Percentiles rank a stretch among this genome's conserved stretches.
Evolutionary conservation across 2,888 invertebrate genomes (phyloP).

Genomic region (Baccha elongata): DNA sequence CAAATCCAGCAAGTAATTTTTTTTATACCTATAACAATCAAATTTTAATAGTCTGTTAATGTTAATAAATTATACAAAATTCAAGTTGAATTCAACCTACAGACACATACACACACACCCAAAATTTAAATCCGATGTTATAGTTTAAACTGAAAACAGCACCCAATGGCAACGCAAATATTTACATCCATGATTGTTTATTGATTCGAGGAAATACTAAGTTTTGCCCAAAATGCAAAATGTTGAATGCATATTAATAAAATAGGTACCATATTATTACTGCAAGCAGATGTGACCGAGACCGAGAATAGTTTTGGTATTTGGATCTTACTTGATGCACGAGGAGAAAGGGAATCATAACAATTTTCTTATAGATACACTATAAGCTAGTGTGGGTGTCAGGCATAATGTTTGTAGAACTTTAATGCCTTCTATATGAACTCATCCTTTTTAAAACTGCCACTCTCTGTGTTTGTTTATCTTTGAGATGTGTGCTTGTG

Average conservation of each 20-base stretch:
- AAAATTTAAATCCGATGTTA: constrained; percentile 39
- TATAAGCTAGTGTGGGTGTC: neutral
- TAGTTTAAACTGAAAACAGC: constrained; percentile 62
- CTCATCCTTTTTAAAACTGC: neutral
- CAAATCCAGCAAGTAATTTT: too few relatives aligned
- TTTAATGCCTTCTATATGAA: constrained; percentile 6
- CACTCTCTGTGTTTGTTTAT: constrained; percentile 3
- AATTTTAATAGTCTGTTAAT: too few relatives aligned
- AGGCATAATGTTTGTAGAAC: constrained; percentile 14
- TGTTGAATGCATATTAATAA: constrained; percentile 25
- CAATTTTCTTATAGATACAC: constrained; percentile 10
- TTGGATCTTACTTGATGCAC: neutral
- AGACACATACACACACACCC: too few relatives aligned
- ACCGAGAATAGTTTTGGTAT: constrained; percentile 10
- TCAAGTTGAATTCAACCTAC: too few relatives aligned
- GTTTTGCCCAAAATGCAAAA: constrained; percentile 58
- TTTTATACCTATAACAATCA: too few relatives aligned
- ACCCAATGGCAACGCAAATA: constrained; percentile 66
- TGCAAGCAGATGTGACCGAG: constrained; percentile 50
- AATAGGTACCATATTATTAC: constrained; percentile 47
- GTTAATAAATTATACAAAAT: too few relatives aligned
- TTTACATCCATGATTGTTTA: constrained; percentile 71
- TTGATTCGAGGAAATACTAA: constrained; percentile 70
- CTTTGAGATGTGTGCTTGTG: constrained; percentile 13
- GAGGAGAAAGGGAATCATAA: neutral